These are phyloP conservation scores for Phyllotreta striolata DNA, from an alignment of 2,888 invertebrate genomes.

Conservation along the genomic window DNA sequence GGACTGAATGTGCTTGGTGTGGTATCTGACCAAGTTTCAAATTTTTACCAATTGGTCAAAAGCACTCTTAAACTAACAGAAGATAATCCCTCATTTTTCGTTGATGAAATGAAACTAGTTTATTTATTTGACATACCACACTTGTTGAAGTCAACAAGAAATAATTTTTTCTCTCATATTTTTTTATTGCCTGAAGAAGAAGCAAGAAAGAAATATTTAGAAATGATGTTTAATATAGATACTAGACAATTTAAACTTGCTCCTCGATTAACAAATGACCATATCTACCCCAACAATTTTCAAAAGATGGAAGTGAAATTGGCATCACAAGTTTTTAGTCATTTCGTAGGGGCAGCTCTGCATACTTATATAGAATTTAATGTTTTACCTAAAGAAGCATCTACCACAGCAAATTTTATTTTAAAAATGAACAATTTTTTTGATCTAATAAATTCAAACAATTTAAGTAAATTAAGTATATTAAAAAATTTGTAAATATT, in stretches of 20 bases:
- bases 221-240: conserved; percentile 35
- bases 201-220: conserved; percentile 33
- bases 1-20: conserved; percentile 37
- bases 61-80: too few relatives aligned
- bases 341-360: conserved; percentile 37
- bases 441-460: conserved; percentile 35
- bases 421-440: conserved; percentile 34
- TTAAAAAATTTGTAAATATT: too few relatives aligned
- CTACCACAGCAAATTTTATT: conserved; percentile 30
- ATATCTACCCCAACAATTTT: conserved; percentile 39
- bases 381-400: conserved; percentile 26
- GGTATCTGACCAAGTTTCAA: conserved; percentile 37
- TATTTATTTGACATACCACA: conserved; percentile 34
- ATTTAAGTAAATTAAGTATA: not conserved
- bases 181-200: conserved; percentile 22
- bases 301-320: too few relatives aligned
- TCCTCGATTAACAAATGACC: conserved; percentile 39
- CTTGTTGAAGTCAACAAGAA: conserved; percentile 33
- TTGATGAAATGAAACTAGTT: too few relatives aligned
- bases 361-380: conserved; percentile 30
- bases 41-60: conserved; percentile 37
- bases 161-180: conserved; percentile 31
- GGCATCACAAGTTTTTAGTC: conserved; percentile 43
- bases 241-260: conserved; percentile 23
- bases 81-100: too few relatives aligned